phyloP scores from a whole-genome alignment of 2,113 vertebrate species.

The Aegithalos caudatus region DNA sequence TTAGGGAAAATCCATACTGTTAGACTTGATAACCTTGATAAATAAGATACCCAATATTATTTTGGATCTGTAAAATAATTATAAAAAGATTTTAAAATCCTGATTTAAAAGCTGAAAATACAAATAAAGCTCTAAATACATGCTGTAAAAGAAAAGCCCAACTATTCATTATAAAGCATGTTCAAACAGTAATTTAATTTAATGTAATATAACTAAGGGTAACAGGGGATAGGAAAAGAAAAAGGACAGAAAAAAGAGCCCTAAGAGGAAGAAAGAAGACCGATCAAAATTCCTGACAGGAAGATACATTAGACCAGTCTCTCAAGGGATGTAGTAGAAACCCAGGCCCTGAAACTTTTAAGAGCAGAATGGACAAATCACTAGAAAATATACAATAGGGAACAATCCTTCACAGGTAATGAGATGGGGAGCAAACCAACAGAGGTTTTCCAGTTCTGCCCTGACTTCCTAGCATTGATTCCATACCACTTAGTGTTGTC shows the following conservation, averaged over 20 bases:
- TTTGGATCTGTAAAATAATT: background rate
- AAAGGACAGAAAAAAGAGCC: background rate
- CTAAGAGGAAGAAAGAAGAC: background rate
- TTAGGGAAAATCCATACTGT: background rate
- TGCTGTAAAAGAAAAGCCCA: background rate
- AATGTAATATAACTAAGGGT: background rate
- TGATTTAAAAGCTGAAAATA: background rate
- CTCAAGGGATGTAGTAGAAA: conserved; percentile 9
- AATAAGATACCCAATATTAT: background rate
- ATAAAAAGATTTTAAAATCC: background rate
- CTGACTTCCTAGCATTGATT: conserved; percentile 31
- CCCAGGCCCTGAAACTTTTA: conserved; percentile 32
- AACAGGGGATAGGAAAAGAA: background rate
- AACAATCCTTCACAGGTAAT: conserved; percentile 59
- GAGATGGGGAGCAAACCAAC: conserved; percentile 21
- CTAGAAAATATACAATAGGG: conserved; percentile 42
- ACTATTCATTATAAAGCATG: background rate
- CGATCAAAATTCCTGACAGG: conserved; percentile 20
- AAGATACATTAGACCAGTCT: conserved; percentile 13
- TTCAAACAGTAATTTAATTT: background rate
- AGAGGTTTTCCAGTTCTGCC: background rate
- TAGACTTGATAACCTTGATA: background rate
- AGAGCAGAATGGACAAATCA: conserved; percentile 28
- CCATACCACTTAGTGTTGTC: background rate
- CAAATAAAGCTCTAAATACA: background rate